Base-by-base conservation (phyloP, 2,888 invertebrate species). In the Sinotaia quadrata region DNA sequence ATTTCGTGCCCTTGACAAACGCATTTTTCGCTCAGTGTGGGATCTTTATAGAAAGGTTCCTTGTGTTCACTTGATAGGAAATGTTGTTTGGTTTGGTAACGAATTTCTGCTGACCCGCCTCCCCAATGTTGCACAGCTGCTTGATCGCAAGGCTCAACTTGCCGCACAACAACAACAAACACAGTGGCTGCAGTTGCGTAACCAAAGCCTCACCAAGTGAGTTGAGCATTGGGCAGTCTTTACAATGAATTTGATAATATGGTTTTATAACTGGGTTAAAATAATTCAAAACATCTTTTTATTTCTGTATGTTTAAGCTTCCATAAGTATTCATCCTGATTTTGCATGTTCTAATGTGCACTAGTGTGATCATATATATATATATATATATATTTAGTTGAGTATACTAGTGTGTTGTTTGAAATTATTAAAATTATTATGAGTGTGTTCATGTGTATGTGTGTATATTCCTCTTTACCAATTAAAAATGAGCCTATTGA, bases 31-130 rank as follows among this genome's bases (percentile, higher is more conserved):
- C 87, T 89, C 91, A 62, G 85, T 95, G 34, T 90, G 93, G 79
- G 96, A 96, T 78, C 87, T 93, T 4, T 93, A 95, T 87, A 92
- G 91, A 84, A 95, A 93, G 91, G 93, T 93, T 84, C 93, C 94
- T 75, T 93, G 93, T 37, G 92, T 96, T 69, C 92, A 93, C 56
- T 88, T 98, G 37, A 91, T 92, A 69, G 95, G 95, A 1, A 94
- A 94, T 83, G 90, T 94, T 21, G 87, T 95, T 65, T 97, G 96
- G 95, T 92, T 93, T 82, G 95, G 97, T 0, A 94, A 93, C 85
- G 91, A 92, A 78, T 97, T 97, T 88, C 90, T 97, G 4, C 92
- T 73, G 90, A 92, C 78, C 88, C 92, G 78, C 85, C 91, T 88
- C 86, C 90, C 88, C 87, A 91, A 87, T 87, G 88, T 87, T 88